A percentile compares a stretch with the other conserved stretches of the same genome.
phyloP scores from a whole-genome alignment of 2,888 invertebrate species.

The Hemistola chrysoprasaria region DNA sequence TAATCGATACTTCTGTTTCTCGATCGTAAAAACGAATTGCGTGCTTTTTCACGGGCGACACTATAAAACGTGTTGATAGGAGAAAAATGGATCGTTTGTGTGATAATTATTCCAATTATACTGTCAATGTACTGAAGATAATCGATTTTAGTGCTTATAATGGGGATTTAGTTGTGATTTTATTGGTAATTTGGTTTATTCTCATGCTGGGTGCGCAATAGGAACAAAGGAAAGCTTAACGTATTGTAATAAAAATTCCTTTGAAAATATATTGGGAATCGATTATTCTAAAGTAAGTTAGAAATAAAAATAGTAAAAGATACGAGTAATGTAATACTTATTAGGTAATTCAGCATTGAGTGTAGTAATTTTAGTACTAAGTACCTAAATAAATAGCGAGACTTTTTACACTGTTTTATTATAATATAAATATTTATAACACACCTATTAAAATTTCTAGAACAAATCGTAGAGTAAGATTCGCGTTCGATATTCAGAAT shows the following conservation, averaged over 20 bases:
- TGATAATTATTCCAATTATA: slow-evolving; percentile 23
- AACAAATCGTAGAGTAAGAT: slow-evolving; percentile 48
- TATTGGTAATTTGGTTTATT: slow-evolving; percentile 11
- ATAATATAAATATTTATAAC: no score
- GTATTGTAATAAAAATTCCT: no score
- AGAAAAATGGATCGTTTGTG: slow-evolving; percentile 16
- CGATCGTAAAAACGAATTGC: slow-evolving; percentile 29
- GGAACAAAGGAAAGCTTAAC: slow-evolving; percentile 2
- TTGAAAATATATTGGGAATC: no score
- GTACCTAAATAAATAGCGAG: no score
- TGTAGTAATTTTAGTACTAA: no score
- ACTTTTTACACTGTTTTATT: no score
- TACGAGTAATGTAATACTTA: no score
- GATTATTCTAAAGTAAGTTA: no score
- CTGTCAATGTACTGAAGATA: slow-evolving; percentile 9
- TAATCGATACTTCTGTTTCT: slow-evolving; percentile 38
- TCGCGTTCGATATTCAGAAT: slow-evolving; percentile 56
- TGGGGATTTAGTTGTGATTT: slow-evolving; percentile 12
- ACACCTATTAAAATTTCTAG: slow-evolving; percentile 21
- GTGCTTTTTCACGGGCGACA: slow-evolving; percentile 21
- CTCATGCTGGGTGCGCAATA: slow-evolving; percentile 1
- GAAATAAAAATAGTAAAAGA: no score
- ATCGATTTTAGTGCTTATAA: slow-evolving; percentile 13
- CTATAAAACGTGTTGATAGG: slow-evolving; percentile 21
- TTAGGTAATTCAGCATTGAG: no score